These are phyloP conservation scores for Sebastes hopkinsi DNA, from an alignment of 2,797 vertebrate genomes.

Conservation along the genomic window DNA sequence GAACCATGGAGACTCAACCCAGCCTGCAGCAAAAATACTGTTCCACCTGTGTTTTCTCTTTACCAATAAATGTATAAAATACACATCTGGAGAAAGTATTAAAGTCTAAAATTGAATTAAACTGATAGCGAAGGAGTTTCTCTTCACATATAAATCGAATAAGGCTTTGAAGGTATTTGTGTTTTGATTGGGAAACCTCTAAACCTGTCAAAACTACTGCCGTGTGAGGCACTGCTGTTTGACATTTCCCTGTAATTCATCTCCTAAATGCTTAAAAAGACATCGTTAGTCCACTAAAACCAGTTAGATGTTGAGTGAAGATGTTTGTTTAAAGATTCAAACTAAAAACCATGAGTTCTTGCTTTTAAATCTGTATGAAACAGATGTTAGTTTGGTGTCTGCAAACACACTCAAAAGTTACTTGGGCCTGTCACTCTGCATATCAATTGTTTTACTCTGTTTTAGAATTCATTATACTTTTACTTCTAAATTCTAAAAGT, in stretches of 20 bases:
- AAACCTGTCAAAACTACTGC: not conserved
- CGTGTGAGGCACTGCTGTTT: not conserved
- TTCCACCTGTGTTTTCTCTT: slow-evolving; percentile 37
- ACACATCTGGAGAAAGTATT: accelerated
- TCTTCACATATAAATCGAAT: not conserved
- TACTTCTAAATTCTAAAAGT: not conserved
- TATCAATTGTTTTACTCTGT: not conserved
- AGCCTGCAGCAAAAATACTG: not conserved
- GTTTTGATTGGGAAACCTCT: not conserved
- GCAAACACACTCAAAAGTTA: slow-evolving; percentile 10
- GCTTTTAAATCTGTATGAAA: not conserved
- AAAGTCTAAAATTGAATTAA: accelerated
- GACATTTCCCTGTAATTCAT: not conserved
- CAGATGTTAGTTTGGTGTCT: not conserved
- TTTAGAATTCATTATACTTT: not conserved
- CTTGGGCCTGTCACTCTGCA: not conserved
- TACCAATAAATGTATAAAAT: not conserved
- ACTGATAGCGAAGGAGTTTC: not conserved
- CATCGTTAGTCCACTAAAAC: not conserved
- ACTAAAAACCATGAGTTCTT: not conserved
- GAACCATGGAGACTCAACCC: slow-evolving; percentile 40
- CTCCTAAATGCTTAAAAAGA: not conserved
- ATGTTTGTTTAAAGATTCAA: not conserved
- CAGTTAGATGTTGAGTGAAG: not conserved
- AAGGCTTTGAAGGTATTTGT: not conserved